Conservation (phyloP, 2,113 vertebrate species). For the Rhabdomys dilectus region DNA sequence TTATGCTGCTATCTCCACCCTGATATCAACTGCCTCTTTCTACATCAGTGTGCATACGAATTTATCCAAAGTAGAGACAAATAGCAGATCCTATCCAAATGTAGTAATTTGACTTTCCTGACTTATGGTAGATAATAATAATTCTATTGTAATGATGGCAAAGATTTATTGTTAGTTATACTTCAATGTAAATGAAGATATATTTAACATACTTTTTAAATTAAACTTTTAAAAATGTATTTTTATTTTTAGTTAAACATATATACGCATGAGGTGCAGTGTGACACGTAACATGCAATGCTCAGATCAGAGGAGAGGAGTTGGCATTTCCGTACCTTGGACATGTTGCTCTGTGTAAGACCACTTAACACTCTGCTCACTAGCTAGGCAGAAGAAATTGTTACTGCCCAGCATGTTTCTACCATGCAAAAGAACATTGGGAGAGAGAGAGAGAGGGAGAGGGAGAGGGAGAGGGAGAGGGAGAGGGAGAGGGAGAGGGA, state of each 20-base stretch:
- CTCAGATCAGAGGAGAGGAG: background rate
- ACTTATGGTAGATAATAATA: background rate
- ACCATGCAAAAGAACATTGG: background rate
- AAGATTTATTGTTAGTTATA: background rate
- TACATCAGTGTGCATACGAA: background rate
- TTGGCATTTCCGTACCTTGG: background rate
- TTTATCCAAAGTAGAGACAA: conserved; percentile 48
- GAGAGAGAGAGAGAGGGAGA: no score
- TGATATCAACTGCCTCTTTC: background rate
- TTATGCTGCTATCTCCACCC: background rate
- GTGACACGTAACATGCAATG: background rate
- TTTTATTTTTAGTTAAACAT: background rate
- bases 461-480: rapidly evolving
- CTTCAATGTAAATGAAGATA: background rate
- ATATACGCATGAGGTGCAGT: background rate
- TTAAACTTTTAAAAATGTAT: background rate
- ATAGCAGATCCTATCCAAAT: background rate
- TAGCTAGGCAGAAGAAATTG: background rate
- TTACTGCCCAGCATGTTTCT: background rate
- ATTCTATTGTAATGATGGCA: background rate
- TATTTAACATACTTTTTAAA: background rate
- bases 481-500: background rate
- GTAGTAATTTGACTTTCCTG: conserved; percentile 13
- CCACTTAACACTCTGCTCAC: background rate
- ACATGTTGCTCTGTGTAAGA: background rate